Evolutionary conservation across 2,797 vertebrate species (phyloP).

Genomic region (Rhabdomys pumilio): DNA sequence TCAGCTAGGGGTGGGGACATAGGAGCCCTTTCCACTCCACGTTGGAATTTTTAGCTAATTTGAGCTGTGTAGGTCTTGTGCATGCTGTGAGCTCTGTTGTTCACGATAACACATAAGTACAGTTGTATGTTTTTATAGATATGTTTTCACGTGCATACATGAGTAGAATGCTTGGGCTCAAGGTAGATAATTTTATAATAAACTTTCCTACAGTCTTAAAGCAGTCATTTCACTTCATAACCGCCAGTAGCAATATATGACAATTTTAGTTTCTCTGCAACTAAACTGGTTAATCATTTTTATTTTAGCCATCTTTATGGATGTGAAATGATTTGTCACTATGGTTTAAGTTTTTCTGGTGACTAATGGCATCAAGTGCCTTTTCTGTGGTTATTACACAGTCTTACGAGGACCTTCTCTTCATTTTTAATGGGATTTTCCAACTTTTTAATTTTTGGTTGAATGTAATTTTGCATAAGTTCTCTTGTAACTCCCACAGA

Average conservation of each 20-base stretch:
- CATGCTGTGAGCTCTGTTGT: background rate
- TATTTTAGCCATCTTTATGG: background rate
- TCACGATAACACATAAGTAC: background rate
- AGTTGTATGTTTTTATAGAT: background rate
- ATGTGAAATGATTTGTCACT: conserved; percentile 11
- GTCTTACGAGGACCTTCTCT: conserved; percentile 5
- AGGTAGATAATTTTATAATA: conserved; percentile 20
- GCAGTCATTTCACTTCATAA: conserved; percentile 29
- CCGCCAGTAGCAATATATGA: background rate
- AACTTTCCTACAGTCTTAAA: conserved; percentile 21
- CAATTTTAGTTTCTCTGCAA: conserved; percentile 1
- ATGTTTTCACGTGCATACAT: conserved; percentile 10
- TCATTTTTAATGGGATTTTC: background rate
- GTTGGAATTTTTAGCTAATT: background rate
- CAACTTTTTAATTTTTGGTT: conserved; percentile 36
- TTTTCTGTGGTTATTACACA: background rate
- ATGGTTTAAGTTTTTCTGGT: conserved; percentile 33
- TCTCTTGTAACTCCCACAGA: conserved; percentile 8
- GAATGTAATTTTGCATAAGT: conserved; percentile 41
- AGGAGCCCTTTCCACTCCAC: no score
- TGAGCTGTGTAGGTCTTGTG: background rate
- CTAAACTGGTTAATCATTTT: background rate
- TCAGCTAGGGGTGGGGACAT: no score
- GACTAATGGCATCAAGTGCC: background rate
- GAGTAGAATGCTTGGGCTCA: background rate